Percentiles rank a stretch among this genome's conserved stretches.
These are phyloP conservation scores for Limnodromus scolopaceus DNA, from an alignment of 2,797 vertebrate species.

Conservation along the genomic window DNA sequence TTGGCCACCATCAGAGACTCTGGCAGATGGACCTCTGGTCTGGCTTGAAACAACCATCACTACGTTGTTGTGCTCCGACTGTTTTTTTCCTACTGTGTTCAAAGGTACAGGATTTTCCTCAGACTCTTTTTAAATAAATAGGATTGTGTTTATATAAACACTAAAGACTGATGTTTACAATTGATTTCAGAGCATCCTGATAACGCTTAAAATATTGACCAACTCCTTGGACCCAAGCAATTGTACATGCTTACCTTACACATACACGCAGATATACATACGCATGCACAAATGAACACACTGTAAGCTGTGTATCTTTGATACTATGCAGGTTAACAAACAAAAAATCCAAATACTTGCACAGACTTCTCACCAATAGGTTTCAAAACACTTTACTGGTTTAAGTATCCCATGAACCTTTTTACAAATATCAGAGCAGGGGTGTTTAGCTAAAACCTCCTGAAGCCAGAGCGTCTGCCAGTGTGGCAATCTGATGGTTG, in stretches of 20 bases:
- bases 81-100: background rate
- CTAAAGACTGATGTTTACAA: background rate
- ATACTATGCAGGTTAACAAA: background rate
- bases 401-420: background rate
- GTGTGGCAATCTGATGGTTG: background rate
- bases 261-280: background rate
- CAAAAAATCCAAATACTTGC: background rate
- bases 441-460: background rate
- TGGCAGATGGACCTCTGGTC: background rate
- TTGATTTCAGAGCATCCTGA: constrained; percentile 2
- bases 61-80: background rate
- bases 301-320: background rate
- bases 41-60: background rate
- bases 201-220: constrained; percentile 31
- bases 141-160: background rate
- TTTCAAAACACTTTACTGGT: background rate
- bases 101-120: background rate
- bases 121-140: constrained; percentile 1
- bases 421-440: background rate
- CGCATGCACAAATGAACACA: background rate
- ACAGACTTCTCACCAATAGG: background rate
- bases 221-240: background rate
- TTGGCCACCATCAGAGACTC: background rate
- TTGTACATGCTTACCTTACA: background rate
- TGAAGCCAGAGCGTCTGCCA: background rate